phyloP scores from a whole-genome alignment of 2,797 vertebrate genomes.

The Catostomus latipinnis region DNA sequence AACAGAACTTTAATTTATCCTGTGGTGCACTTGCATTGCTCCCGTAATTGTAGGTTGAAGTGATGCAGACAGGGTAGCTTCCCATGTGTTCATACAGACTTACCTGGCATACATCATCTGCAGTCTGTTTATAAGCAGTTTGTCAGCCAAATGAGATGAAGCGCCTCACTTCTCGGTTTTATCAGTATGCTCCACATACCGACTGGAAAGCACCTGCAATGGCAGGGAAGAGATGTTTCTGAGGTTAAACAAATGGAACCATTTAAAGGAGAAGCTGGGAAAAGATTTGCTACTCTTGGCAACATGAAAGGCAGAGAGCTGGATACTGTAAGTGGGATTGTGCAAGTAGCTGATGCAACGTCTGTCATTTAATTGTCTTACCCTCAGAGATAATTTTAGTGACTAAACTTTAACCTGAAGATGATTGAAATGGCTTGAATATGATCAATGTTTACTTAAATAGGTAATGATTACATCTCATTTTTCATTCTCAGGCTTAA shows the following conservation, averaged over 20 bases:
- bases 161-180: slow-evolving; percentile 40
- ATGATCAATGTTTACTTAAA: slow-evolving; percentile 12
- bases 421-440: not conserved
- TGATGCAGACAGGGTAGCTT: not conserved
- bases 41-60: not conserved
- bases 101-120: slow-evolving; percentile 40
- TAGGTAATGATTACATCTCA: slow-evolving; percentile 41
- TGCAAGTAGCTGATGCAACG: slow-evolving; percentile 29
- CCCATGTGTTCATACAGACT: slow-evolving; percentile 28
- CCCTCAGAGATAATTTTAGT: not conserved
- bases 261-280: slow-evolving; percentile 34
- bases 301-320: slow-evolving; percentile 29
- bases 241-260: slow-evolving; percentile 48
- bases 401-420: slow-evolving; percentile 27
- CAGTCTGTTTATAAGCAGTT: slow-evolving; percentile 36
- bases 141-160: slow-evolving; percentile 37
- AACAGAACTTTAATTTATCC: no score
- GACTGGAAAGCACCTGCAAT: slow-evolving; percentile 46
- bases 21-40: no score
- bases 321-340: not conserved
- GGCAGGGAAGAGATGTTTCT: slow-evolving; percentile 33
- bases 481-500: slow-evolving; percentile 45
- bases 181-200: slow-evolving; percentile 45
- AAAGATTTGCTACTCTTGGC: slow-evolving; percentile 35
- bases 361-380: slow-evolving; percentile 28